Evolutionary conservation across 2,113 vertebrate genomes (phyloP).

Genomic region (Lepus europaeus): DNA sequence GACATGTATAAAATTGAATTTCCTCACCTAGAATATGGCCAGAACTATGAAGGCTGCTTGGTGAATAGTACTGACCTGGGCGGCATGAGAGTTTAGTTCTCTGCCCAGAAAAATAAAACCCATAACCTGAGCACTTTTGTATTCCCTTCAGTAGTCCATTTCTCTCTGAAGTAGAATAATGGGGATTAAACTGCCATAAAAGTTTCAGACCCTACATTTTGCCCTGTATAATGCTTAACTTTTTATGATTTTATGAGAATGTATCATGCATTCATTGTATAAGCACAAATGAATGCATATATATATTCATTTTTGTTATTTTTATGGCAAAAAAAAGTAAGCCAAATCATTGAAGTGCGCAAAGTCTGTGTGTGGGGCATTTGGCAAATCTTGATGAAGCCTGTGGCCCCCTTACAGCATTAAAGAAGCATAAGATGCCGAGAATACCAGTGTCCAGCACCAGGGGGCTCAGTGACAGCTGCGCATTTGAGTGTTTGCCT

Average conservation of each 20-base stretch:
- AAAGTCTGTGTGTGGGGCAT: not conserved
- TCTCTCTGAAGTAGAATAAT: constrained; percentile 20
- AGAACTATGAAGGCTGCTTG: not conserved
- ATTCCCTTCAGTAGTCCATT: not conserved
- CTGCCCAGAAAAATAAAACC: constrained; percentile 15
- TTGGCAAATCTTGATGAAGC: not conserved
- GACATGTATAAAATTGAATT: not conserved
- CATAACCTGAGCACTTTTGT: not conserved
- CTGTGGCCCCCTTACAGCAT: not conserved
- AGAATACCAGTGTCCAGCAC: too few species aligned
- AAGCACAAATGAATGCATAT: not conserved
- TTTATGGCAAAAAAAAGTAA: not conserved
- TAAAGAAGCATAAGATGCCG: not conserved
- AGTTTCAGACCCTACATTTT: not conserved
- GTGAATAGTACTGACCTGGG: not conserved
- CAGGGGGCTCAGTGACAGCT: accelerated
- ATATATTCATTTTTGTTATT: not conserved
- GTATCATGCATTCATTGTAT: not conserved
- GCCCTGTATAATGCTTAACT: not conserved
- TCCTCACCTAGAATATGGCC: not conserved
- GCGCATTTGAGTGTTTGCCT: accelerated
- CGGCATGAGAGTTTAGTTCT: constrained; percentile 1
- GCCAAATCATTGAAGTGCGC: not conserved
- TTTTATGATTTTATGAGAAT: not conserved
- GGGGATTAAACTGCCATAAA: not conserved